Base-by-base conservation (phyloP, 2,888 invertebrate genomes). In the Eucriotettix oculatus region DNA sequence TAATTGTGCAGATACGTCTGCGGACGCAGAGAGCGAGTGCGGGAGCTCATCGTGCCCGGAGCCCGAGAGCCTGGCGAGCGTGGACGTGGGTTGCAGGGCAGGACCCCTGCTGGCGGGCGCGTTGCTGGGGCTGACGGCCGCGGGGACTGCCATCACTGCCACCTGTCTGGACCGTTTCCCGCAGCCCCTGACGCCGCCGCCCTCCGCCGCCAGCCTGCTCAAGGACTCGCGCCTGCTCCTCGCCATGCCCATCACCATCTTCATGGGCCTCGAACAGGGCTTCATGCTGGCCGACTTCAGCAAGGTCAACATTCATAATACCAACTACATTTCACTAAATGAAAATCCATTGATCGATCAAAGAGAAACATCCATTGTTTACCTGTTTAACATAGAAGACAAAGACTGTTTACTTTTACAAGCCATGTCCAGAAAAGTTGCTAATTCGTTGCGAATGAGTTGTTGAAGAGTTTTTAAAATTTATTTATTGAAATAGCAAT, bases 251-350 rank as follows among this genome's bases (percentile, higher is more conserved):
- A 78, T 90, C 73, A 86, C 87, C 7, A 76, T 88, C 53, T 90
- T 89, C 68, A 87, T 90, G 64, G 90, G 90, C 63, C 78, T 89
- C 61, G 89, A 90, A 71, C 90, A 90, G 74, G 89, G 87, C 65
- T 89, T 90, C 71, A 87, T 90, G 76, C 83, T 86, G 70, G 84
- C 86, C 10, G 89, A 89, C 69, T 90, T 89, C 72, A 83, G 87
- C 70, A 84, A 87, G 79, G 88, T 86, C 69, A 71, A 29, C 29
- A 29, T 29, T 29, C 29, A 29, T 2, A 29, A 2, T 5, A 2
- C 3, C 29, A 29, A 29, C 7, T 29, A 29, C 29, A 29, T 2
- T 29, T 29, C 2, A 29, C 7, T 7, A 29, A 5, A 5, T 2
- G 29, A 7, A 29, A 29, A 29, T 29, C 29, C 7, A 29, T 29